phyloP scores from a whole-genome alignment of 2,797 vertebrate species.

The Helicolenus hilgendorfi region DNA sequence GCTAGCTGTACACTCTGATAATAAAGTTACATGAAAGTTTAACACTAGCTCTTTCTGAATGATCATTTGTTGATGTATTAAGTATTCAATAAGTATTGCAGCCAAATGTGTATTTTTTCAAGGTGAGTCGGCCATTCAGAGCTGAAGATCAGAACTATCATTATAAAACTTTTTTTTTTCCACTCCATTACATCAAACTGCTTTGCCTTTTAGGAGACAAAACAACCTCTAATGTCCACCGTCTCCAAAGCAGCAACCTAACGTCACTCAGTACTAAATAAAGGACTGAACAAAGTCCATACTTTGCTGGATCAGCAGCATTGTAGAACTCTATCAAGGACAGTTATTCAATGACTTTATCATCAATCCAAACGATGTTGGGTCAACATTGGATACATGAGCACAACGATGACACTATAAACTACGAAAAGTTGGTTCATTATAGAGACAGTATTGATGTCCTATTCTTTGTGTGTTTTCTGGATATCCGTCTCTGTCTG shows the following conservation, averaged over 20 bases:
- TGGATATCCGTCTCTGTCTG: neutral
- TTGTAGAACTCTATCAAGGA: constrained; percentile 69
- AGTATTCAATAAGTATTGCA: neutral
- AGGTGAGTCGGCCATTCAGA: constrained; percentile 1
- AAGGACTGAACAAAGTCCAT: constrained; percentile 1
- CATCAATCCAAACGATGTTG: constrained; percentile 39
- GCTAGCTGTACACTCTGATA: neutral
- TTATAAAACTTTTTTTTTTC: neutral
- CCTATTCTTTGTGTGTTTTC: neutral
- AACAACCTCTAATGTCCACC: neutral
- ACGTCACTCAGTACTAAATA: constrained; percentile 33
- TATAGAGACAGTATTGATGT: neutral
- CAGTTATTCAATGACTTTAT: constrained; percentile 56
- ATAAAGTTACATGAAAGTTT: constrained; percentile 3
- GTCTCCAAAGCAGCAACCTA: neutral
- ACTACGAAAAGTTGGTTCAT: neutral
- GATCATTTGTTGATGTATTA: neutral
- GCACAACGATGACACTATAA: neutral
- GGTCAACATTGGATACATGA: constrained; percentile 27
- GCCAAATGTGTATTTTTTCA: neutral
- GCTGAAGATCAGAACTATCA: neutral
- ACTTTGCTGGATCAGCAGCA: constrained; percentile 70
- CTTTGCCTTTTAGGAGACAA: constrained; percentile 1
- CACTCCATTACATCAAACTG: neutral
- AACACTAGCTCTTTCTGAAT: neutral